A percentile compares a stretch with the other conserved stretches of the same genome.
Evolutionary conservation across 2,888 invertebrate species (phyloP).

Genomic region (Melipona bicolor): DNA sequence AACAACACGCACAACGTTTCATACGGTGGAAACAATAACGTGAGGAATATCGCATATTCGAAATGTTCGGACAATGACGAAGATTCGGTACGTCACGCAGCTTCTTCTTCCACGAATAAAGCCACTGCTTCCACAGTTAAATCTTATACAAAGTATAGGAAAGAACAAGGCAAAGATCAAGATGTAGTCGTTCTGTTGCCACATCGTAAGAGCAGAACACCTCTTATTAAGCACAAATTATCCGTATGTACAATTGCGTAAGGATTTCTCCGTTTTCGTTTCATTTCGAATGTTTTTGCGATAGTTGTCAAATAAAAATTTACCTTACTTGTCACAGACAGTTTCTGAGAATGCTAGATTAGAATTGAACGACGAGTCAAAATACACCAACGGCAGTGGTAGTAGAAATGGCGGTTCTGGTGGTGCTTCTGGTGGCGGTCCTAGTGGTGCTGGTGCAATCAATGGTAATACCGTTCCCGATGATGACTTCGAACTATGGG

Average conservation of each 20-base stretch:
- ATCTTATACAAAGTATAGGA: conserved; percentile 65
- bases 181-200: conserved; percentile 79
- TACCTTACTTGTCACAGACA: conserved; percentile 85
- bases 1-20: conserved; percentile 91
- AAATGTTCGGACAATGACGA: conserved; percentile 72
- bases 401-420: neutral
- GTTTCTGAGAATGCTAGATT: conserved; percentile 88
- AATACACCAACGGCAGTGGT: conserved; percentile 86
- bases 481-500: conserved; percentile 91
- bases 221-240: conserved; percentile 78
- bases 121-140: conserved; percentile 55
- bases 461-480: conserved; percentile 71
- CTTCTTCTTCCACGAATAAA: conserved; percentile 38
- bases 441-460: neutral
- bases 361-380: conserved; percentile 85
- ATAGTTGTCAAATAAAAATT: no score
- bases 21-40: conserved; percentile 86
- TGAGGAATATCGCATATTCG: conserved; percentile 86
- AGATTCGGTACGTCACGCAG: conserved; percentile 55
- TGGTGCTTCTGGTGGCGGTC: no score
- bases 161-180: conserved; percentile 75
- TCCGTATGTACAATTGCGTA: conserved; percentile 72
- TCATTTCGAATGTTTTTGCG: neutral
- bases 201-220: conserved; percentile 77
- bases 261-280: neutral